These are phyloP conservation scores for Ptychodera flava DNA, from an alignment of 35 echinoderm and acorn worm species.

Conservation along the genomic window DNA sequence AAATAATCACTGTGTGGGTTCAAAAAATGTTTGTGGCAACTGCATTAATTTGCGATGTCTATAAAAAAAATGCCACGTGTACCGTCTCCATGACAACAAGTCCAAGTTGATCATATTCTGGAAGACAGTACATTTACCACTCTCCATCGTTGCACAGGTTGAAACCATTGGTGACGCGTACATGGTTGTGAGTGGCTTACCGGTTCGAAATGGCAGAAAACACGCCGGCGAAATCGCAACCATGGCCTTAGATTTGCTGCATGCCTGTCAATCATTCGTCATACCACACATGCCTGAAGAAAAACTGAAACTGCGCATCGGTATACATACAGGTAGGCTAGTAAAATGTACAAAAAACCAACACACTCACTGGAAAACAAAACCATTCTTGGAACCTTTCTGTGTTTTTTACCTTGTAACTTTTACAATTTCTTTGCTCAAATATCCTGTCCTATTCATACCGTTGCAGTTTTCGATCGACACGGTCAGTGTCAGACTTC, in stretches of 20 bases:
- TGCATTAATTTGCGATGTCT: background rate
- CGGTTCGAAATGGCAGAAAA: conserved; percentile 34
- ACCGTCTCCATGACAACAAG: background rate
- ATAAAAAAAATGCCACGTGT: background rate
- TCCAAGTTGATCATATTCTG: background rate
- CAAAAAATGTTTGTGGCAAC: too few species aligned
- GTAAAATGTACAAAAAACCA: background rate
- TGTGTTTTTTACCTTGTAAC: background rate
- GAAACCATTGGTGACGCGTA: conserved; percentile 98
- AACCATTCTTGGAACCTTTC: too few species aligned
- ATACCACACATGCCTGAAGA: conserved; percentile 22
- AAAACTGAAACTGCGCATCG: conserved; percentile 47
- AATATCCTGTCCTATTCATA: background rate
- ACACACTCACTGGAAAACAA: too few species aligned
- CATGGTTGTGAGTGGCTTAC: conserved; percentile 86
- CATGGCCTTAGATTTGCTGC: conserved; percentile 47
- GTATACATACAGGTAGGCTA: conserved; percentile 61
- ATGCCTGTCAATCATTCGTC: conserved; percentile 28
- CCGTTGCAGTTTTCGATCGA: background rate
- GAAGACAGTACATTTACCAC: background rate
- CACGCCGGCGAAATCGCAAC: conserved; percentile 45
- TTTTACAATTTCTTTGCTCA: background rate
- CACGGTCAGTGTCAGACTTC: background rate
- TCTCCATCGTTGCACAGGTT: conserved; percentile 21
- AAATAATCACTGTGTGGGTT: too few species aligned